Percentiles rank a stretch among this genome's conserved stretches.
These are phyloP conservation scores for Agriopis aurantiaria DNA, from an alignment of 2,888 invertebrate species.

Conservation along the genomic window DNA sequence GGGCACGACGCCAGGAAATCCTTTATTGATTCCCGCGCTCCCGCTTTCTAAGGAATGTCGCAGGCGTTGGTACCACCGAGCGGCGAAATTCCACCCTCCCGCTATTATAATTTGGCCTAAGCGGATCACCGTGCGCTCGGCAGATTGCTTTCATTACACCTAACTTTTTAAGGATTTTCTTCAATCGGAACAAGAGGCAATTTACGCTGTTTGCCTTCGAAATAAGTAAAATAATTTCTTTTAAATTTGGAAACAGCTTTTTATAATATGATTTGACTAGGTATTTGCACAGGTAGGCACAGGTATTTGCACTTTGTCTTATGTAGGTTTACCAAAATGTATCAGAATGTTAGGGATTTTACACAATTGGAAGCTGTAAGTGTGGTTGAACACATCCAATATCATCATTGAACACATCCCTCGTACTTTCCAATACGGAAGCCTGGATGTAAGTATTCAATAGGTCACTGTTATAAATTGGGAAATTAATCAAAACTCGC, in stretches of 20 bases:
- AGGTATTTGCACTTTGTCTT: background rate
- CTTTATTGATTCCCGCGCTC: slow-evolving; percentile 86
- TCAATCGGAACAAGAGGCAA: slow-evolving; percentile 45
- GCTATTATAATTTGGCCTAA: slow-evolving; percentile 74
- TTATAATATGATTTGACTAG: background rate
- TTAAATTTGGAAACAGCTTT: slow-evolving; percentile 10
- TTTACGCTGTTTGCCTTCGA: slow-evolving; percentile 43
- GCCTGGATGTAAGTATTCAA: no score
- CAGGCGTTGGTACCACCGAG: slow-evolving; percentile 81
- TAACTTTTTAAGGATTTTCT: slow-evolving; percentile 55
- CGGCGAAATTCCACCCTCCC: slow-evolving; percentile 73
- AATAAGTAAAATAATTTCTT: slow-evolving; percentile 36
- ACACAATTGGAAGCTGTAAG: background rate
- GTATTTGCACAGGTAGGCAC: no score
- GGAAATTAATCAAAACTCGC: background rate
- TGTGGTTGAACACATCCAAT: background rate
- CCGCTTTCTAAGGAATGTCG: slow-evolving; percentile 83
- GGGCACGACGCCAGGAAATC: slow-evolving; percentile 85
- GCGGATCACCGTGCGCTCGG: slow-evolving; percentile 68
- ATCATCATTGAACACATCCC: no score
- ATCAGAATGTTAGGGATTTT: background rate
- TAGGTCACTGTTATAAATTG: background rate
- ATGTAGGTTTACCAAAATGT: background rate
- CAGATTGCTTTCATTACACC: slow-evolving; percentile 64
- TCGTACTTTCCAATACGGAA: no score